Conservation (phyloP, 2,113 vertebrate species). For the Amazona guildingii region DNA sequence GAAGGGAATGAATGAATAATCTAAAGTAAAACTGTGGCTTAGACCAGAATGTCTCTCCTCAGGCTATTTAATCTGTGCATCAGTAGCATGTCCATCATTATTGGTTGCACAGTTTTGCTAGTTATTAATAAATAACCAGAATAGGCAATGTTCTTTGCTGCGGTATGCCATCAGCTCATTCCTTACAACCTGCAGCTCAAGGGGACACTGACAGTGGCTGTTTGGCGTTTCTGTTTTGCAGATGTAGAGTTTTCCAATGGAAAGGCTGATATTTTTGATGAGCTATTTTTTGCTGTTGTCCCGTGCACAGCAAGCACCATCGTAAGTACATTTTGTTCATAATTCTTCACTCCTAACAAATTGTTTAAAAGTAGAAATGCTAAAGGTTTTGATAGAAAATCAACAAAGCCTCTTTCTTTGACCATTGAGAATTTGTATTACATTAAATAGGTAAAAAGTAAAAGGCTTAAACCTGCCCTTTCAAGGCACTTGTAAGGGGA, state of each 20-base stretch:
- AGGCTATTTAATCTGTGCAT: not conserved
- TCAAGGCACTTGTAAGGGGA: not conserved
- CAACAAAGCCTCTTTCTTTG: not conserved
- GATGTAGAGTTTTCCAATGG: conserved; percentile 43
- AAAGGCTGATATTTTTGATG: conserved; percentile 24
- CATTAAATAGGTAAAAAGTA: not conserved
- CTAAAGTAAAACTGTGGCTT: not conserved
- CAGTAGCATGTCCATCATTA: not conserved
- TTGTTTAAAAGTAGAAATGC: not conserved
- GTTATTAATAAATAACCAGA: conserved; percentile 63
- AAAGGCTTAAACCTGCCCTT: not conserved
- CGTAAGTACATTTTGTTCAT: conserved; percentile 62
- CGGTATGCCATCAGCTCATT: not conserved
- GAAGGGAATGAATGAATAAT: not conserved
- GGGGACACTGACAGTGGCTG: not conserved
- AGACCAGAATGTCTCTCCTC: not conserved
- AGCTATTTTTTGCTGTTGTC: conserved; percentile 8
- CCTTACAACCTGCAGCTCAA: not conserved
- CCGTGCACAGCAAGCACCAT: conserved; percentile 44
- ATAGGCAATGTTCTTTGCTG: not conserved
- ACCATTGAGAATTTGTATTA: not conserved
- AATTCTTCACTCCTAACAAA: not conserved
- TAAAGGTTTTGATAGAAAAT: not conserved
- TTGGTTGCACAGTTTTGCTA: not conserved
- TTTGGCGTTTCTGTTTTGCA: conserved; percentile 2